A percentile compares a stretch with the other conserved stretches of the same genome.
phyloP scores from a whole-genome alignment of 92 coral and sea anemone genomes.

The Isaurus tuberculatus region DNA sequence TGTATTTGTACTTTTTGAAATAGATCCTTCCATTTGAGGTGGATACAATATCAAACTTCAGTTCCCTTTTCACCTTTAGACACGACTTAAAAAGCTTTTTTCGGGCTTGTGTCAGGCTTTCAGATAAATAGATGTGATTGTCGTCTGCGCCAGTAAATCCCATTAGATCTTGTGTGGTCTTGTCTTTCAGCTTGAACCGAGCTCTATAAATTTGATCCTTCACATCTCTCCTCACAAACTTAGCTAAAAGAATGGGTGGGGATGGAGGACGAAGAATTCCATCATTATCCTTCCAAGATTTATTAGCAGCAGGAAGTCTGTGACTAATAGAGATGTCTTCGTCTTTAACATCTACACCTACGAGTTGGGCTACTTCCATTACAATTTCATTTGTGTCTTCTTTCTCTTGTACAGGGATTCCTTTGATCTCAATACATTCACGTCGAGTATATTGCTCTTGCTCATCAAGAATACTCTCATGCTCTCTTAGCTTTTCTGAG shows the following conservation, averaged over 20 bases:
- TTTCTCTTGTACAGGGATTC: slow-evolving; percentile 17
- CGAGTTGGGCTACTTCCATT: slow-evolving; percentile 30
- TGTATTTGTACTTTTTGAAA: slow-evolving; percentile 1
- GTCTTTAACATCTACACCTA: slow-evolving; percentile 22
- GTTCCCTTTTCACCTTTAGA: slow-evolving; percentile 44
- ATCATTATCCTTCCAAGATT: slow-evolving; percentile 25
- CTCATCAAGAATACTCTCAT: not conserved
- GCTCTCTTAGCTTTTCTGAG: slow-evolving; percentile 22
- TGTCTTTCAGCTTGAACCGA: slow-evolving; percentile 31
- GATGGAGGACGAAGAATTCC: slow-evolving; percentile 10
- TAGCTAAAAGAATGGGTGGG: slow-evolving; percentile 37
- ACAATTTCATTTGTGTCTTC: slow-evolving; percentile 39
- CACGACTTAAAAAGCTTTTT: slow-evolving; percentile 50
- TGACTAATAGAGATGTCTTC: slow-evolving; percentile 55
- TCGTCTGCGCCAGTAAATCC: slow-evolving; percentile 14
- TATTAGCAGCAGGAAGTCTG: slow-evolving; percentile 22
- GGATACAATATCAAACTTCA: slow-evolving; percentile 29
- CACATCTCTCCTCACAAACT: slow-evolving; percentile 37
- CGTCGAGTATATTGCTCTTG: slow-evolving; percentile 35
- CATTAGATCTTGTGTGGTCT: slow-evolving; percentile 35
- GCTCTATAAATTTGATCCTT: slow-evolving; percentile 42
- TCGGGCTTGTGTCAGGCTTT: slow-evolving; percentile 46
- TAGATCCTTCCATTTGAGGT: slow-evolving; percentile 52
- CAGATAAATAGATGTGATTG: slow-evolving; percentile 46
- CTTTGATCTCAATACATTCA: slow-evolving; percentile 41